Conservation (phyloP, 2,797 vertebrate genomes). For the Malurus splendens region DNA sequence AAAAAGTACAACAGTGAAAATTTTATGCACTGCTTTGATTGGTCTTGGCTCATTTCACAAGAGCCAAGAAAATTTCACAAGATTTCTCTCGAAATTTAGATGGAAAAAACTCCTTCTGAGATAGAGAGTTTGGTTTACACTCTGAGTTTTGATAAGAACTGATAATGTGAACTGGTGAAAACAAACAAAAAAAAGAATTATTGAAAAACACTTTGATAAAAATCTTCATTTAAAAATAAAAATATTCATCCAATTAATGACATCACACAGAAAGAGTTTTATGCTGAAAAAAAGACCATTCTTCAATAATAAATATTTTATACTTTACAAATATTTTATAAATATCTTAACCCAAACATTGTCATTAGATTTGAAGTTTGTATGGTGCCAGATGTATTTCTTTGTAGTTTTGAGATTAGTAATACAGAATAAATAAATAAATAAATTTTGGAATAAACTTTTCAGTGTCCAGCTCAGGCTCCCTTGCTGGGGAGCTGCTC, state of each 20-base stretch:
- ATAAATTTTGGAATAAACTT: neutral
- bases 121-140: neutral
- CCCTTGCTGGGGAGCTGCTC: fast-evolving
- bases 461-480: neutral
- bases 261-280: neutral
- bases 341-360: neutral
- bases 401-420: neutral
- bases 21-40: neutral
- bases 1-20: neutral
- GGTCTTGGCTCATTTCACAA: neutral
- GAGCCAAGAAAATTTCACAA: neutral
- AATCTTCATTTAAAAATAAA: neutral
- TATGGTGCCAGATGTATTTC: neutral
- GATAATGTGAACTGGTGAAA: neutral
- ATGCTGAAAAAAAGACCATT: neutral
- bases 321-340: neutral
- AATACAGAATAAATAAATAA: neutral
- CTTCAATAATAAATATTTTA: neutral
- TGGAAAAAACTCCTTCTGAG: neutral
- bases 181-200: neutral
- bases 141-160: neutral
- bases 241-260: neutral
- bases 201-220: neutral
- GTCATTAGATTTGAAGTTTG: neutral
- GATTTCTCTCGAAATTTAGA: neutral